A percentile compares a stretch with the other conserved stretches of the same genome.
phyloP scores from a whole-genome alignment of 2,888 invertebrate genomes.

The Gortyna flavago region DNA sequence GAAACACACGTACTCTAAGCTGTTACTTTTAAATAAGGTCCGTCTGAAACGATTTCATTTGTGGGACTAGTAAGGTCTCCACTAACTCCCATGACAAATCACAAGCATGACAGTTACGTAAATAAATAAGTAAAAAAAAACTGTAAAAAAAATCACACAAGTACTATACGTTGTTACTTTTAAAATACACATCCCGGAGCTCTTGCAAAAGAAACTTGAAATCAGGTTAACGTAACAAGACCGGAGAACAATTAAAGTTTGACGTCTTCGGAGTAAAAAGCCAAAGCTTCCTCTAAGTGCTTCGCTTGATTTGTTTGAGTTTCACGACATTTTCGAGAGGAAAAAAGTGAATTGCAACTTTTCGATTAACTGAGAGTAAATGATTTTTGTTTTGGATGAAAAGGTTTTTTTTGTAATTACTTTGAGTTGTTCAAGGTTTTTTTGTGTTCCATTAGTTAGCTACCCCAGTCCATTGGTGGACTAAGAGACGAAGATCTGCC shows the following conservation, averaged over 20 bases:
- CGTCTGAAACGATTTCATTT: neutral
- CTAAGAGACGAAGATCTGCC: neutral
- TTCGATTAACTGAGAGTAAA: slow-evolving; percentile 50
- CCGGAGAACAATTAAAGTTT: slow-evolving; percentile 83
- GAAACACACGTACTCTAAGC: slow-evolving; percentile 29
- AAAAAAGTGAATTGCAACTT: slow-evolving; percentile 60
- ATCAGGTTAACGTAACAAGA: slow-evolving; percentile 77
- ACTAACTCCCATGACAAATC: neutral
- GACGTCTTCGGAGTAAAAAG: slow-evolving; percentile 72
- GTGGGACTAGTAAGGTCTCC: neutral
- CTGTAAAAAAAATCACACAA: slow-evolving; percentile 30
- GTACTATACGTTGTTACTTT: slow-evolving; percentile 51
- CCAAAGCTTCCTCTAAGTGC: slow-evolving; percentile 77
- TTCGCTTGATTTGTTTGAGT: slow-evolving; percentile 85
- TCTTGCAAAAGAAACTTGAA: slow-evolving; percentile 70
- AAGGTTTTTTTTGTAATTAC: slow-evolving; percentile 37
- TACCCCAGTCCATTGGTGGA: neutral
- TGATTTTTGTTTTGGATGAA: slow-evolving; percentile 36
- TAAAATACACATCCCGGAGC: slow-evolving; percentile 64
- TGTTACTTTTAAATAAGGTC: slow-evolving; percentile 58
- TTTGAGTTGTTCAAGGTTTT: slow-evolving; percentile 15
- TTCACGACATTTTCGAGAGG: slow-evolving; percentile 72
- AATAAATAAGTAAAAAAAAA: slow-evolving; percentile 16
- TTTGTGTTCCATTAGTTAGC: neutral
- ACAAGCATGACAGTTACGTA: neutral